Base-by-base conservation (phyloP, 2,888 invertebrate genomes). In the Lapara coniferarum region DNA sequence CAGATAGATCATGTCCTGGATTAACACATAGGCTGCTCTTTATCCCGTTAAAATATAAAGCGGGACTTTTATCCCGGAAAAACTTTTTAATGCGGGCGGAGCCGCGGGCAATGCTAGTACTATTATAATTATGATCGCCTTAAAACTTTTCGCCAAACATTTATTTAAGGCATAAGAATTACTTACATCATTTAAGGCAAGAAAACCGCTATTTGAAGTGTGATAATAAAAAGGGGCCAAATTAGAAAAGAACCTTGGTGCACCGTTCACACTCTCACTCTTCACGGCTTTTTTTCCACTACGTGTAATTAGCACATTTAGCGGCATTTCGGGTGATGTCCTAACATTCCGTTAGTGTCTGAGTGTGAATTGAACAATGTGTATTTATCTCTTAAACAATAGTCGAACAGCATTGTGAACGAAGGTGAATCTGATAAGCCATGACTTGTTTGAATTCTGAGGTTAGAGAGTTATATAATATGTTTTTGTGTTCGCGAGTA, bases 301-400 rank as follows among this genome's bases (percentile, higher is more conserved):
- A 46, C 53, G 44, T 63, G 52, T 69, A 63, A 63, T 87, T 86
- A 85, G 76, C 84, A 79, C 78, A 75, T 79, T 78, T 78, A 77
- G 75, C 76, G 77, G 75, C 76, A 77, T 74, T 73, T 74, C 71
- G 59, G 68, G 59, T 69, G 59, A 63, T 74, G 77, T 75, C 73
- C 77, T 78, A 78, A 81, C 74, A 68, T 72, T 59, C 56, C 71
- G 71, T 83, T 83, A 81, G 78, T 73, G 72, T 81, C 77, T 72
- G 72, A 71, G 78, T 80, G 83, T 79, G 80, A 87, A 85, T 85
- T 77, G 82, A 80, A 87, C 85, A 84, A 83, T 81, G 79, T 80
- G 70, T 78, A 70, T 79, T 78, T 78, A 75, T 78, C 76, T 73
- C 76, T 76, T 80, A 81, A 82, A 87, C 86, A 87, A 84, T 83